These are phyloP conservation scores for Crypturellus undulatus DNA, from an alignment of 2,113 vertebrate species.

Conservation along the genomic window DNA sequence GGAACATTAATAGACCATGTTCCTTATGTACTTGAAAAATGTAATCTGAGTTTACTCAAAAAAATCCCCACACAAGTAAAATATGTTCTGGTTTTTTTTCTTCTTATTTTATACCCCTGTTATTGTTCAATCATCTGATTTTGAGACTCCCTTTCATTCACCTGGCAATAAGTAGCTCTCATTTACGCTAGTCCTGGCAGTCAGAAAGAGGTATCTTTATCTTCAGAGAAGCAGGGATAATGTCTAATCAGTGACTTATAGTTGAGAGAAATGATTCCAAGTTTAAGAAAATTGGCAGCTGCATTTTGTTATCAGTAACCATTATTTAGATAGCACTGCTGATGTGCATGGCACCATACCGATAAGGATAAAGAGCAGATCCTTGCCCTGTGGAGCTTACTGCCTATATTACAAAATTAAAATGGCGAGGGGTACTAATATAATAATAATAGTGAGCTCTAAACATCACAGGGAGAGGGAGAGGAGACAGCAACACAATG, in stretches of 20 bases:
- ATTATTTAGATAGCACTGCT: conserved; percentile 59
- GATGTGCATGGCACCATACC: neutral
- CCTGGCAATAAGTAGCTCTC: conserved; percentile 52
- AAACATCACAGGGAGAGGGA: conserved; percentile 19
- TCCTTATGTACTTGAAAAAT: conserved; percentile 24
- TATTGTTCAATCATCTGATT: conserved; percentile 58
- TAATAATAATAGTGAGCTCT: conserved; percentile 5
- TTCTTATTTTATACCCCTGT: conserved; percentile 25
- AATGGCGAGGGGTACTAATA: conserved; percentile 6
- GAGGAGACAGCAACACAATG: conserved; percentile 16
- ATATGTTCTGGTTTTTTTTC: neutral
- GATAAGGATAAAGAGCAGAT: conserved; percentile 45
- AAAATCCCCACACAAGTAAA: neutral
- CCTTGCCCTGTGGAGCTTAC: conserved; percentile 5
- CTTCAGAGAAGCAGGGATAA: conserved; percentile 58
- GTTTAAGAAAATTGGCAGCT: conserved; percentile 66
- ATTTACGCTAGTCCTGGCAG: conserved; percentile 42
- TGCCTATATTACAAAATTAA: conserved; percentile 28
- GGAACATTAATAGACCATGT: neutral
- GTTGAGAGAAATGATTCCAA: conserved; percentile 49
- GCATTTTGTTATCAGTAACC: conserved; percentile 66
- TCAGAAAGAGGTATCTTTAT: conserved; percentile 48
- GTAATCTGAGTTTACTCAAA: conserved; percentile 13
- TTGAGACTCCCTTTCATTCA: conserved; percentile 27
- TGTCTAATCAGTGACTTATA: conserved; percentile 60